Evolutionary conservation across 37 sponge, comb jelly and placozoan genomes (phyloP), one percentile per base, ranked within the genome.

Genomic region (Chondrosia reniformis): DNA sequence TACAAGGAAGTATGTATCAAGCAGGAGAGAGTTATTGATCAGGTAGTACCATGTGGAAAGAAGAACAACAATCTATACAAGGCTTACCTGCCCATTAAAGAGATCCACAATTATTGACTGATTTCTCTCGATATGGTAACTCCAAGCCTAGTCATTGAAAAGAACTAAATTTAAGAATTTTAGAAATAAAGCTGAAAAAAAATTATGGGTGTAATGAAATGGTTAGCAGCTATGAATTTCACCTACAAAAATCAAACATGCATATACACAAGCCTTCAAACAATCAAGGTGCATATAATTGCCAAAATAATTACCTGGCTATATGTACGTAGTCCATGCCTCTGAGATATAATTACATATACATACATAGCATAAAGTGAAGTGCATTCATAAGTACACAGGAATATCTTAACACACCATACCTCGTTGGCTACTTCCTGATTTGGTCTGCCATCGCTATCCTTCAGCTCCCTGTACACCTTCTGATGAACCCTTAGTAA

Each of bases 71-170:
- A 46, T 13, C 45, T 10, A 41, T 22, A 9, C 76, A 41, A 19
- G 15, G 55, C 74, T 81, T 54, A 95, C 92, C 76, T 99, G 99
- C 63, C 99, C 99, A 33, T 99, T 96, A 63, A 99, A 99, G 31
- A 99, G 77, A 64, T 97, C 98, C 41, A 97, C 98, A 38, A 97
- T 79, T 32, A 97, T 81, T 36, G 95, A 94, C 58, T 82, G 58
- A 83, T 95, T 95, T 34, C 95, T 74, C 44, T 87, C 84, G 13
- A 83, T 33, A 37, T 95, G 95, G 58, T 95, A 87, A 41, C 87
- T 79, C 95, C 95, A 95, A 2, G 93, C 95, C 87, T 90, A 36
- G 32, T 52, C 9, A 34, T 25, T 57, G 52, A 49, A 75, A 17
- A 64, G 76, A 66, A 80, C 44, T 6, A n/a, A n/a, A 80, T 31